Conservation (phyloP, 2,888 invertebrate genomes). For the Nomada lathburiana region DNA sequence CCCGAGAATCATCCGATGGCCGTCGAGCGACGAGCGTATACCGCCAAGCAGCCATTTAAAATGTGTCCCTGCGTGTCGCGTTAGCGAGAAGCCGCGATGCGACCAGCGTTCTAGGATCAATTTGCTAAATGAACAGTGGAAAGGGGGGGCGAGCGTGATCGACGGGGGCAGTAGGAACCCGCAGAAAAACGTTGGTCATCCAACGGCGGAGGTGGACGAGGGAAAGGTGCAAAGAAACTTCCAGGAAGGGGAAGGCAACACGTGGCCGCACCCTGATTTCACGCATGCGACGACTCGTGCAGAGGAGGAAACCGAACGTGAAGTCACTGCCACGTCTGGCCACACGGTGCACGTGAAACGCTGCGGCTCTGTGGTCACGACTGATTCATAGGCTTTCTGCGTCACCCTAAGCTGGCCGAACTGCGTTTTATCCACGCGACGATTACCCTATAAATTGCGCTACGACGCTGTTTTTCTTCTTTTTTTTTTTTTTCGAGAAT, state of each 20-base stretch:
- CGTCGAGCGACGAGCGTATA: constrained; percentile 26
- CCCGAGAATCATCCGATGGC: constrained; percentile 50
- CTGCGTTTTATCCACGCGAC: constrained; percentile 32
- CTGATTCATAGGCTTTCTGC: constrained; percentile 66
- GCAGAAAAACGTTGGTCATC: constrained; percentile 40
- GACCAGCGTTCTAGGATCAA: constrained; percentile 72
- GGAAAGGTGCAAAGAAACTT: constrained; percentile 61
- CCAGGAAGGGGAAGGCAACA: constrained; percentile 35
- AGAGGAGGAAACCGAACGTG: constrained; percentile 61
- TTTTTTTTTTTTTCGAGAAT: neutral
- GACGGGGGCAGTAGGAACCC: constrained; percentile 42
- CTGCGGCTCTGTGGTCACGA: constrained; percentile 53
- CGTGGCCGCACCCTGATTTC: constrained; percentile 75
- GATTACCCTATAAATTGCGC: constrained; percentile 11
- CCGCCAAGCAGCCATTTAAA: constrained; percentile 37
- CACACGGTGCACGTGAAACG: constrained; percentile 56
- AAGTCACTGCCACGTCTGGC: constrained; percentile 40
- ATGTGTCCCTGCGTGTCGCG: constrained; percentile 11
- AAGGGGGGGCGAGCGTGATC: constrained; percentile 1
- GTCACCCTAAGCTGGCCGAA: constrained; percentile 20
- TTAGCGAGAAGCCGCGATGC: constrained; percentile 6
- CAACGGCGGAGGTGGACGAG: constrained; percentile 43
- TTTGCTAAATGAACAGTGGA: constrained; percentile 74
- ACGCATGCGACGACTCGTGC: constrained; percentile 73
- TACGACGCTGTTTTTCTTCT: neutral